phyloP scores from a whole-genome alignment of 1,140 invertebrate species.

The Brachionus rotundiformis region DNA sequence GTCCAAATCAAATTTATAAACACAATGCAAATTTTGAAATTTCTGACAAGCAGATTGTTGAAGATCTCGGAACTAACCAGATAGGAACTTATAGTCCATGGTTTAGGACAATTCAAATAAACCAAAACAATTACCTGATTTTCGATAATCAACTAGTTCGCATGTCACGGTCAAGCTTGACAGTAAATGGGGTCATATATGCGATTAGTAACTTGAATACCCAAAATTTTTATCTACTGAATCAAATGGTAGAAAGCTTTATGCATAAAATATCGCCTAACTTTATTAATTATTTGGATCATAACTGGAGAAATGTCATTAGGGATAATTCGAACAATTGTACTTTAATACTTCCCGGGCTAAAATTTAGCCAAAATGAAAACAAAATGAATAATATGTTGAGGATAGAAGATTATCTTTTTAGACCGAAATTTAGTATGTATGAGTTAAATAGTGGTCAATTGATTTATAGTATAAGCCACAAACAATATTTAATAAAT shows the following conservation, averaged over 20 bases:
- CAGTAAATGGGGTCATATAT: neutral
- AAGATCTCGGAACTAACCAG: neutral
- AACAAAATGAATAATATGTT: neutral
- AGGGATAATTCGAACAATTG: slow-evolving; percentile 11
- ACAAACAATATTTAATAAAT: neutral
- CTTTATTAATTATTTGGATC: neutral
- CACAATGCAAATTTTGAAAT: neutral
- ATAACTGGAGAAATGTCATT: neutral
- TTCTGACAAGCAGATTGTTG: neutral
- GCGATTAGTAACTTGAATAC: neutral
- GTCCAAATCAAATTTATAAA: neutral
- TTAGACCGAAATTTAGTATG: neutral
- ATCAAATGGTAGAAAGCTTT: neutral
- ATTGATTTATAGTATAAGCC: neutral
- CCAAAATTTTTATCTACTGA: neutral
- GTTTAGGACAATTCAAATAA: neutral
- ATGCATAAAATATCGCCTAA: neutral
- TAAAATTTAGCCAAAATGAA: neutral
- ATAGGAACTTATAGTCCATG: neutral
- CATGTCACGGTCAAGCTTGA: neutral
- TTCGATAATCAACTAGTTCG: neutral
- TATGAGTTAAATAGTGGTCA: slow-evolving; percentile 18
- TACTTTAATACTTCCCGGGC: neutral
- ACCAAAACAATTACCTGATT: neutral
- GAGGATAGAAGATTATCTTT: neutral